Evolutionary conservation across 2,113 vertebrate species (phyloP).

Genomic region (Illadopsis cleaveri): DNA sequence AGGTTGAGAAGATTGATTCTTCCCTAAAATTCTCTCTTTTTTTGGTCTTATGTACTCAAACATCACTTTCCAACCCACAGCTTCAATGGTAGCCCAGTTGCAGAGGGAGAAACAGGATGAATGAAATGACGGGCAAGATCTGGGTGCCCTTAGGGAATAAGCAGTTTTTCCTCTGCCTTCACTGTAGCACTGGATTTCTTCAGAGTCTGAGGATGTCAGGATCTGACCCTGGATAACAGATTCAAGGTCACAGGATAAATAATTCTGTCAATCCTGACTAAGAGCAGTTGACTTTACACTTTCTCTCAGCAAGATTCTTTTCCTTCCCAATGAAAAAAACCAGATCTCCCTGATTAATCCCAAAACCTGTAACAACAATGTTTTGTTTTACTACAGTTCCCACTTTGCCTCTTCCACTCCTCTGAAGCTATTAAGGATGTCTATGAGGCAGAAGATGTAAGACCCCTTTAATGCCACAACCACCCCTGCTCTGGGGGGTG

Average conservation of each 20-base stretch:
- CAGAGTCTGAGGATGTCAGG: background rate
- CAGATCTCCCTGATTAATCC: background rate
- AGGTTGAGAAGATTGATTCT: background rate
- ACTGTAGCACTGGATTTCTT: background rate
- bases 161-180: background rate
- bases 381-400: background rate
- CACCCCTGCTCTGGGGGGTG: background rate
- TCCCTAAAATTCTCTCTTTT: background rate
- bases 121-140: background rate
- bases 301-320: background rate
- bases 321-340: background rate
- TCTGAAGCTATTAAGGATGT: background rate
- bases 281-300: constrained; percentile 2
- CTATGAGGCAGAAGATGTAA: background rate
- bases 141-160: background rate
- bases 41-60: background rate
- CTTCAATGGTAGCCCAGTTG: background rate
- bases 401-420: background rate
- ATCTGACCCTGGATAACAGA: constrained; percentile 3
- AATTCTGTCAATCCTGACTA: background rate
- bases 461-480: background rate
- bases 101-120: background rate
- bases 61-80: background rate
- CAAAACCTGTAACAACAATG: background rate
- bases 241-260: constrained; percentile 28